Conservation (phyloP, 2,888 invertebrate species). For the Drosophila meridiana region DNA sequence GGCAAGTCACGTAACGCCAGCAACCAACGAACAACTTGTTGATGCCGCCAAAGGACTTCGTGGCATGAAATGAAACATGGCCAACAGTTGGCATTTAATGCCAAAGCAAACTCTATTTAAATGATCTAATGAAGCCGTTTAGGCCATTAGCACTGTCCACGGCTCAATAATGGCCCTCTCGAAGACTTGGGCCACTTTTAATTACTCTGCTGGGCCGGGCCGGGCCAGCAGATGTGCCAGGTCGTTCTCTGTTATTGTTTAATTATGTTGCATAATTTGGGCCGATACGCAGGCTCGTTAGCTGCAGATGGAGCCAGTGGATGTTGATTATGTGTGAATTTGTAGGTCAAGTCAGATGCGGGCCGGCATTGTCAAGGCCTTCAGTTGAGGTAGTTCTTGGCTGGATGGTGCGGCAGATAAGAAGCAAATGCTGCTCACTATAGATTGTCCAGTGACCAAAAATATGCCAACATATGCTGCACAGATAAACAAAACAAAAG, state of each 20-base stretch:
- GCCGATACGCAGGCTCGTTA: conserved; percentile 35
- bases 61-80: conserved; percentile 27
- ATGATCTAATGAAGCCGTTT: conserved; percentile 64
- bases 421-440: conserved; percentile 12
- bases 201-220: conserved; percentile 25
- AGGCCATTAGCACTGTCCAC: conserved; percentile 32
- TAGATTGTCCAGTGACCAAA: not conserved
- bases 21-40: conserved; percentile 42
- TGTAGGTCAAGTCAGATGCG: not conserved
- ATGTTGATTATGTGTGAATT: conserved; percentile 43
- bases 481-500: conserved; percentile 14
- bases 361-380: not conserved
- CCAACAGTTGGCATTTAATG: conserved; percentile 35
- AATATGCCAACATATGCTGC: not conserved
- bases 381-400: conserved; percentile 11
- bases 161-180: conserved; percentile 15
- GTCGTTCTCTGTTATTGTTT: conserved; percentile 32
- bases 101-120: conserved; percentile 60
- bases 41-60: conserved; percentile 36
- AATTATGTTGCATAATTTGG: conserved; percentile 49
- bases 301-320: conserved; percentile 33
- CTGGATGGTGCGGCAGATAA: conserved; percentile 4
- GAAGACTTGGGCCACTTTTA: conserved; percentile 31
- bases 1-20: conserved; percentile 55
- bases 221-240: not conserved